Evolutionary conservation across 2,888 invertebrate species (phyloP).

Genomic region (Ormyrus pomaceus): DNA sequence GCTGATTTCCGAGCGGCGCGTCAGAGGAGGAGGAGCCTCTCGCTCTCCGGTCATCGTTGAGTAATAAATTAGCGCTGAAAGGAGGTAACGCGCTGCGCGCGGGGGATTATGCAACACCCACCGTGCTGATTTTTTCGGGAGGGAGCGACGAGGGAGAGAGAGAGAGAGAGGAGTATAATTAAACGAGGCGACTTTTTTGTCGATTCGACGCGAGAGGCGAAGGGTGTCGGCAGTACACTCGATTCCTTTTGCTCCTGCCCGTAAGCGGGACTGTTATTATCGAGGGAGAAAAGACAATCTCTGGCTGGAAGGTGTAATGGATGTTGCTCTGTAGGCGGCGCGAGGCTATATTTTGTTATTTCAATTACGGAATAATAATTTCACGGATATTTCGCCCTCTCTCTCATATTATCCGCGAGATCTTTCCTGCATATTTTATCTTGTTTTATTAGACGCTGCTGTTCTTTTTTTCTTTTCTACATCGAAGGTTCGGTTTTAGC

Average conservation of each 20-base stretch:
- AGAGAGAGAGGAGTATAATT: conserved; percentile 26
- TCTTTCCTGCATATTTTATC: too few species aligned
- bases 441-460: too few species aligned
- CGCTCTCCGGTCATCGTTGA: conserved; percentile 69
- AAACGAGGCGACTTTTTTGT: conserved; percentile 12
- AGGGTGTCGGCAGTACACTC: neutral
- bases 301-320: conserved; percentile 29
- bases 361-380: conserved; percentile 36
- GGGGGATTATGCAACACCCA: conserved; percentile 59
- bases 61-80: conserved; percentile 72
- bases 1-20: conserved; percentile 58
- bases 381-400: too few species aligned
- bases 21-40: conserved; percentile 54
- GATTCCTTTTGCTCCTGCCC: neutral
- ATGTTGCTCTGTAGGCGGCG: conserved; percentile 21
- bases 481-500: too few species aligned
- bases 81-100: conserved; percentile 63
- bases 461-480: too few species aligned
- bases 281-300: conserved; percentile 28
- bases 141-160: too few species aligned
- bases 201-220: neutral
- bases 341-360: conserved; percentile 31
- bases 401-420: too few species aligned
- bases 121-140: too few species aligned
- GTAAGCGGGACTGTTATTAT: conserved; percentile 18